Base-by-base conservation (phyloP, 2,113 vertebrate species). In the Sclerurus mexicanus region DNA sequence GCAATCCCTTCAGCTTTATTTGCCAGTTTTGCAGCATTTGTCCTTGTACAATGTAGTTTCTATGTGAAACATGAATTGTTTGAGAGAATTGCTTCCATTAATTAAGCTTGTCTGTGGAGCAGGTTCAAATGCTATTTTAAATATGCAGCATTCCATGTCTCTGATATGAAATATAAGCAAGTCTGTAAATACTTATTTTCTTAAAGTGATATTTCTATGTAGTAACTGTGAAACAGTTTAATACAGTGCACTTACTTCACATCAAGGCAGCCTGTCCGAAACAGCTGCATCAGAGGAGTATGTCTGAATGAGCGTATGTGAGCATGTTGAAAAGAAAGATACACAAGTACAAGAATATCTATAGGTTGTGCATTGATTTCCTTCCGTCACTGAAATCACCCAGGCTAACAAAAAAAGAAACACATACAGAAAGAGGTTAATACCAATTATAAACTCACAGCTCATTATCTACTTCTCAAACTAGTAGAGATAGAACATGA, bases 401-500 rank as follows among this genome's bases (percentile, higher is more conserved):
- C 47, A 25, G 37, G 60, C 93, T 95, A 47, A 55, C 46, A 96
- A 71, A 95, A 89, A 63, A 62, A 0, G 1, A 93, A 95, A 96
- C 60, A 50, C 42, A 69, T n/a, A 63, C 40, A 77, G 86, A 97
- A 97, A 93, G 58, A 95, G 60, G 75, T 97, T 98, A 97, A 96
- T 95, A 90, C 42, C 92, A 97, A 96, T 97, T 97, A 97, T 93
- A 97, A 97, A 97, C 96, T 96, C 94, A 93, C 49, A 93, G 75
- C 87, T 98, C 96, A 96, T 97, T 98, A 97, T 87, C 89, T 91
- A 95, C 74, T 89, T 73, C 95, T 98, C 91, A 97, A 94, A 97
- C 85, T 96, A 98, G 97, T 96, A 97, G 89, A 97, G 97, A 97
- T 97, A 97, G 87, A 98, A 89, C 95, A 95, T 93, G 95, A 98